Percentiles rank a stretch among this genome's conserved stretches.
These are phyloP conservation scores for Perca fluviatilis DNA, from an alignment of 2,113 vertebrate genomes.

Conservation along the genomic window DNA sequence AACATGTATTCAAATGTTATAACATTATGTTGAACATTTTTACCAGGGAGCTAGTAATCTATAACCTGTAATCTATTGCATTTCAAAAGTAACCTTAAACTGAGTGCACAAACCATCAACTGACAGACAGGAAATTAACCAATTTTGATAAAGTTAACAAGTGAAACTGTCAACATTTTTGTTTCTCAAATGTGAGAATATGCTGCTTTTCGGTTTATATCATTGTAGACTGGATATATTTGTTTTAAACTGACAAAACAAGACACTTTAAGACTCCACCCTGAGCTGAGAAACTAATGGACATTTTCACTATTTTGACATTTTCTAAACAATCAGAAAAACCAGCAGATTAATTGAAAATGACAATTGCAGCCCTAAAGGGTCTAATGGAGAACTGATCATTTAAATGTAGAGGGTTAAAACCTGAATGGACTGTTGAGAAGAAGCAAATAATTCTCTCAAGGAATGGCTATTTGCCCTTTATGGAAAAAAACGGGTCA, in stretches of 20 bases:
- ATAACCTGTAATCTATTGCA: too few relatives aligned
- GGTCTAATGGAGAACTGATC: neutral
- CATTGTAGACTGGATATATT: neutral
- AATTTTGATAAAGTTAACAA: neutral
- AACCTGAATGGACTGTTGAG: neutral
- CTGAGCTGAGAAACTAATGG: neutral
- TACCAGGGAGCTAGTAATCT: too few relatives aligned
- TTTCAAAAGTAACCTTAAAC: too few relatives aligned
- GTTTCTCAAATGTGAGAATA: neutral
- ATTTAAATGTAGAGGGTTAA: neutral
- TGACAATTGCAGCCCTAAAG: too few relatives aligned
- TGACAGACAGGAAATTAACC: neutral
- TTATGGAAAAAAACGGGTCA: slow-evolving; percentile 44
- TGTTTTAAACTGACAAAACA: neutral
- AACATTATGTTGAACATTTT: too few relatives aligned
- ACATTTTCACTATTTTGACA: neutral
- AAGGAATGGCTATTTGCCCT: slow-evolving; percentile 40
- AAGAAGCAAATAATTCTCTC: neutral
- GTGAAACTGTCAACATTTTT: neutral
- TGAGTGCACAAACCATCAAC: neutral
- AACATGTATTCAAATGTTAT: too few relatives aligned
- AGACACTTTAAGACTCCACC: neutral
- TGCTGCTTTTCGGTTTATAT: neutral
- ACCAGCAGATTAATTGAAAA: neutral
- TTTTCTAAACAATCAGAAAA: neutral